Evolutionary conservation across 2,888 invertebrate genomes (phyloP), one percentile per base, ranked within the genome.

Genomic region (Brenthis daphne): DNA sequence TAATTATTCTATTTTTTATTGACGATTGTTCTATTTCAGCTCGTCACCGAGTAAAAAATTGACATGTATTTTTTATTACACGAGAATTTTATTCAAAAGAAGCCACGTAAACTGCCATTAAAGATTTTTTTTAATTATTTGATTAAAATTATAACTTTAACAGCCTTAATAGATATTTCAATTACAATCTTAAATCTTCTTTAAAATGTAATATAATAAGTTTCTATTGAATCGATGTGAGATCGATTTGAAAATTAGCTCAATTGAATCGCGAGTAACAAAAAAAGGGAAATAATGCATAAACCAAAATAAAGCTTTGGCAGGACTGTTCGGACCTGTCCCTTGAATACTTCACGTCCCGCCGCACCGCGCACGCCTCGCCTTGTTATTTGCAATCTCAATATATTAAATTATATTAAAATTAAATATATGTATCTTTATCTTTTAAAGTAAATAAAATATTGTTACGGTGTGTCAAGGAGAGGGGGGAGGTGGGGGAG

Each of bases 231-330:
- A 50, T 50, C 50, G 48, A 29, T n/a, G 11, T 50, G n/a, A n/a
- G 29, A 29, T 50, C 50, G 60, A 29, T 58, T 58, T 48, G 48
- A 47, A n/a, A 29, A 29, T 60, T 50, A 60, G 60, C 60, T 50
- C 60, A 60, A 50, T 50, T 60, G 24, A 29, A 29, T 58, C 29
- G 5, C 58, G 48, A 47, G 58, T 48, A 24, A 8, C 24, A 20
- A n/a, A 58, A 24, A 24, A 58, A 6, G 8, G 33, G 14, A 33
- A 6, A 33, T 3, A n/a, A 1, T 58, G 58, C 43, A 29, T 50
- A 11, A 50, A 48, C 48, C 29, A 48, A 60, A 58, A 48, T 24
- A 16, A 43, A 29, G 29, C 58, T 58, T 47, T 8, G 6, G 14
- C 58, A 20, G 37, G 47, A 13, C 12, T 24, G 6, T 6, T 1